Percentiles rank a stretch among this genome's conserved stretches.
phyloP scores from a whole-genome alignment of 2,113 vertebrate species.

The Prinia subflava region DNA sequence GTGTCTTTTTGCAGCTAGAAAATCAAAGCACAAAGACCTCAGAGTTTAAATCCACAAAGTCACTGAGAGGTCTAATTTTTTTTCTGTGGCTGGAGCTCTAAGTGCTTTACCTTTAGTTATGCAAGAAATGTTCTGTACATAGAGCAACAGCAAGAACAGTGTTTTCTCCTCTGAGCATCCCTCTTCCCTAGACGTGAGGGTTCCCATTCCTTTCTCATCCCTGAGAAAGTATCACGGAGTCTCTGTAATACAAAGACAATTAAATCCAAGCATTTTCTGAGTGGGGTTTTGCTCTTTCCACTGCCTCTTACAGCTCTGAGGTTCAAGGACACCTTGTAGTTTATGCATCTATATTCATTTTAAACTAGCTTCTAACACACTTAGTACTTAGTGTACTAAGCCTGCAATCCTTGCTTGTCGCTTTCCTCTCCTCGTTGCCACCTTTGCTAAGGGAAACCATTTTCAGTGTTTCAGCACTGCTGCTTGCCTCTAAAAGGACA shows the following conservation, averaged over 20 bases:
- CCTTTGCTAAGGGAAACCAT: not conserved
- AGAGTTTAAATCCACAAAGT: not conserved
- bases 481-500: not conserved
- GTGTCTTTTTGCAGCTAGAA: not conserved
- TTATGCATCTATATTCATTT: not conserved
- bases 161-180: rapidly evolving
- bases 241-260: not conserved
- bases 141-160: not conserved
- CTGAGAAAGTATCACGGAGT: not conserved
- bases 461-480: not conserved
- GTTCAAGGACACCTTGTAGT: not conserved
- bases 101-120: not conserved
- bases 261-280: not conserved
- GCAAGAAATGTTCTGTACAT: not conserved
- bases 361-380: not conserved
- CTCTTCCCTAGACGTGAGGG: not conserved
- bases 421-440: not conserved
- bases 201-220: not conserved
- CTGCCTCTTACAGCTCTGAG: not conserved
- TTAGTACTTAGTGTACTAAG: not conserved
- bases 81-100: not conserved
- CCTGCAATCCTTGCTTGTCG: not conserved
- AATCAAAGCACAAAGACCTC: not conserved
- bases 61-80: not conserved
- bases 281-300: not conserved